phyloP scores from a whole-genome alignment of 2,888 invertebrate genomes.

The Ceratothoa steindachneri region DNA sequence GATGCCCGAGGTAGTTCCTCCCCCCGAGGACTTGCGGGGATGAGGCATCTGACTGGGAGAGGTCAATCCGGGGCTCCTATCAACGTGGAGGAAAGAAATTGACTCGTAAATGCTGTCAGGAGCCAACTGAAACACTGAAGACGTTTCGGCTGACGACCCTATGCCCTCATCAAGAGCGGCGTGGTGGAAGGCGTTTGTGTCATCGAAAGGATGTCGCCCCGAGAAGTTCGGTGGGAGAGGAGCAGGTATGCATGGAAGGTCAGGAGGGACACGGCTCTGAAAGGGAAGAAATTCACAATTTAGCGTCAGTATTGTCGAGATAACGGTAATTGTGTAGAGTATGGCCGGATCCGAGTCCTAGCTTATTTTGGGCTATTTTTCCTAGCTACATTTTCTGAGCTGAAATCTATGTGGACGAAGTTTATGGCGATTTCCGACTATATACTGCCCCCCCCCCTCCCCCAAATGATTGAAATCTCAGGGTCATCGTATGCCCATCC shows the following conservation, averaged over 20 bases:
- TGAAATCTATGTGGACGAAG: no score
- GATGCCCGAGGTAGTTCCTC: background rate
- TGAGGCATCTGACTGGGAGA: background rate
- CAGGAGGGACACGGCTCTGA: conserved; percentile 9
- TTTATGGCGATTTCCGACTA: no score
- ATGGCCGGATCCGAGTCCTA: no score
- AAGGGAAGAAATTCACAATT: background rate
- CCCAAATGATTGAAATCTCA: no score
- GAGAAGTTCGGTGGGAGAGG: background rate
- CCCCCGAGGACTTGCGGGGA: background rate
- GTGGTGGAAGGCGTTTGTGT: conserved; percentile 12
- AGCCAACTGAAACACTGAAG: conserved; percentile 31
- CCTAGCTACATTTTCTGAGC: no score
- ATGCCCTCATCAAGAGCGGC: background rate
- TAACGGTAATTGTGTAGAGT: no score
- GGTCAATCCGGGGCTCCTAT: background rate
- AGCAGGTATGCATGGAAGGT: conserved; percentile 20
- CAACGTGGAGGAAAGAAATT: conserved; percentile 11
- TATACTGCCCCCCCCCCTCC: no score
- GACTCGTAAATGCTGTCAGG: conserved; percentile 45
- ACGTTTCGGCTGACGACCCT: background rate
- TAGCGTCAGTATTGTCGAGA: no score
- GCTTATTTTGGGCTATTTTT: no score
- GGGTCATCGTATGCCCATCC: no score
- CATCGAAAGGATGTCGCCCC: background rate